A percentile compares a stretch with the other conserved stretches of the same genome.
phyloP scores from a whole-genome alignment of 2,888 invertebrate genomes.

The Urechis unicinctus region DNA sequence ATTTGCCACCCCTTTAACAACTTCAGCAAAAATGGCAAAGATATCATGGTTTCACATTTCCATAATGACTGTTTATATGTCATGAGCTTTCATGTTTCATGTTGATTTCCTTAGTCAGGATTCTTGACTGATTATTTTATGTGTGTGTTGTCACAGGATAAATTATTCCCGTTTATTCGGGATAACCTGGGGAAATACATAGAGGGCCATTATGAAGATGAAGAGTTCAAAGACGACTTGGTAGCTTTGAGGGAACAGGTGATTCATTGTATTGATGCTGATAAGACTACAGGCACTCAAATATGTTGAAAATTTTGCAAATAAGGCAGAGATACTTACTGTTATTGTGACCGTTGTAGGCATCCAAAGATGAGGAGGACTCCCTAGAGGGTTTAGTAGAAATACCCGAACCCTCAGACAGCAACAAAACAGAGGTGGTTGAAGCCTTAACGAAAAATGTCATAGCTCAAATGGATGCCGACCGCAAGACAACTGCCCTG shows the following conservation, averaged over 20 bases:
- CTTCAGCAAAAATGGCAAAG: no score
- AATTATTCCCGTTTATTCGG: conserved; percentile 61
- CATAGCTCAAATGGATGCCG: conserved; percentile 72
- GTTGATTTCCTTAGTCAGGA: no score
- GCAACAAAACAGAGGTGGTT: conserved; percentile 26
- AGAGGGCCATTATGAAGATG: conserved; percentile 64
- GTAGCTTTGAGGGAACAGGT: conserved; percentile 62
- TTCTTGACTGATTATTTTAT: no score
- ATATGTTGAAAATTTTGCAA: no score
- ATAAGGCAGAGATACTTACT: no score
- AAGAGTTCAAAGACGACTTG: conserved; percentile 64
- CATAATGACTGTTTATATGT: no score
- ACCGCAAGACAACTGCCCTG: conserved; percentile 72
- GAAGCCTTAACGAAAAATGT: conserved; percentile 64
- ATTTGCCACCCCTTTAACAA: no score
- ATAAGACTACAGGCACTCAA: not conserved
- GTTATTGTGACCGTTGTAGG: conserved; percentile 21
- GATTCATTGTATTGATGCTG: conserved; percentile 17
- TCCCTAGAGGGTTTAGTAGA: conserved; percentile 56
- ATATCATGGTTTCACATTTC: no score
- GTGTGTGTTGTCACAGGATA: conserved; percentile 44
- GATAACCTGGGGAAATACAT: conserved; percentile 68
- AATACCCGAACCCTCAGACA: conserved; percentile 30
- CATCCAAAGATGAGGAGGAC: conserved; percentile 50
- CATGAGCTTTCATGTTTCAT: no score